These are phyloP conservation scores for Sericinus montela DNA, from an alignment of 2,888 invertebrate genomes.

Conservation along the genomic window DNA sequence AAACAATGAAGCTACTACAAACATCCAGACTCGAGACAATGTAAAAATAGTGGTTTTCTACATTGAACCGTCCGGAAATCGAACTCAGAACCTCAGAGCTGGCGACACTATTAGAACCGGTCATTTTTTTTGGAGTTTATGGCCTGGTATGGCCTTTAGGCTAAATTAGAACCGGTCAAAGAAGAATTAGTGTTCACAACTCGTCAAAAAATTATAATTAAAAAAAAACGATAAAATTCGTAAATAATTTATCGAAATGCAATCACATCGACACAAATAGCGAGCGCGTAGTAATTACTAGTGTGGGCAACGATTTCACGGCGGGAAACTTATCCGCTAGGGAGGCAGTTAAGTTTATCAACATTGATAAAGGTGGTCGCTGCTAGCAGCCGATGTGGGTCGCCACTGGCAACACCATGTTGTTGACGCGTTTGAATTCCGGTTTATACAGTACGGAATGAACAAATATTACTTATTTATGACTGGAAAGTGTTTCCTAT, in stretches of 20 bases:
- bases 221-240: not conserved
- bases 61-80: no score
- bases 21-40: no score
- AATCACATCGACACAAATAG: conserved; percentile 17
- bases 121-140: no score
- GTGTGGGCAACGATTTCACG: conserved; percentile 51
- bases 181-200: no score
- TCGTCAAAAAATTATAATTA: not conserved
- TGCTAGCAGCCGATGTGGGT: conserved; percentile 39
- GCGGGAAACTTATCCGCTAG: conserved; percentile 42
- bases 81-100: no score
- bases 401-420: conserved; percentile 33
- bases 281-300: conserved; percentile 30
- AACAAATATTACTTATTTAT: no score
- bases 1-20: no score
- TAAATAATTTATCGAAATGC: conserved; percentile 7
- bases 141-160: no score
- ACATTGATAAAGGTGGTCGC: conserved; percentile 40
- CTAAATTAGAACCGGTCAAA: no score
- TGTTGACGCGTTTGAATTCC: conserved; percentile 15
- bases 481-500: no score
- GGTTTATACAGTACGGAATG: not conserved
- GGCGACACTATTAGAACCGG: no score
- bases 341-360: conserved; percentile 46
- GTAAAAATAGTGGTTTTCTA: no score